Base-by-base conservation (phyloP, 2,797 vertebrate species). In the Florisuga fusca region DNA sequence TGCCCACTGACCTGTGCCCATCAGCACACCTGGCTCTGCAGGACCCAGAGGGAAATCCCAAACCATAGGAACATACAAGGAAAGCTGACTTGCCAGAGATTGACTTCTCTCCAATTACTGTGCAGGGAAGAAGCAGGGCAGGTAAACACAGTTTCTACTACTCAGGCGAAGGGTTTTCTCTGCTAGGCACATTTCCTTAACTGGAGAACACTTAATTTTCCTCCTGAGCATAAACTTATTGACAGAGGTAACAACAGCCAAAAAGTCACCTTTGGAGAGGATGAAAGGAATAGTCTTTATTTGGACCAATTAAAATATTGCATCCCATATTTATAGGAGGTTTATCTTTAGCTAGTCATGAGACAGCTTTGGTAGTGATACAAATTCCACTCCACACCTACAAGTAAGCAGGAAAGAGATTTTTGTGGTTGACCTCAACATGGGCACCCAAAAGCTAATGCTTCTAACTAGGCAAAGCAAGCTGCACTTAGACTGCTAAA, bases 351-450 rank as follows among this genome's bases (percentile, higher is more conserved):
- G 6, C 23, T n/a, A 59, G 76, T 46, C 18, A 23, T 6, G 27
- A 72, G 64, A 59, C 59, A 53, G 55, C 59, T 87, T 29, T 58
- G 48, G 50, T 25, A 68, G 36, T 27, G 71, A 67, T 10, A 72
- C 25, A 74, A 83, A 90, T 72, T 88, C 76, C 84, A 75, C 67
- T 10, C 51, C 72, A 69, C 26, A 54, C 29, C 66, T 58, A 16
- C 1, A 2, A 29, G 33, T 55, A 78, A 66, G 53, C 16, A 71
- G 45, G n/a, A 54, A 89, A 66, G 77, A 63, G 55, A 66, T 57
- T 69, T 69, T 75, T 71, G 51, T 41, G 41, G 41, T 34, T 89
- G 85, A 95, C 96, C 91, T 95, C 92, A 63, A 31, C 53, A 71
- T 4, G 10, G 59, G 84, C 54, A 90, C 69, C 29, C 84, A 57